Evolutionary conservation across 2,113 vertebrate species (phyloP).

Genomic region (Serinus canaria): DNA sequence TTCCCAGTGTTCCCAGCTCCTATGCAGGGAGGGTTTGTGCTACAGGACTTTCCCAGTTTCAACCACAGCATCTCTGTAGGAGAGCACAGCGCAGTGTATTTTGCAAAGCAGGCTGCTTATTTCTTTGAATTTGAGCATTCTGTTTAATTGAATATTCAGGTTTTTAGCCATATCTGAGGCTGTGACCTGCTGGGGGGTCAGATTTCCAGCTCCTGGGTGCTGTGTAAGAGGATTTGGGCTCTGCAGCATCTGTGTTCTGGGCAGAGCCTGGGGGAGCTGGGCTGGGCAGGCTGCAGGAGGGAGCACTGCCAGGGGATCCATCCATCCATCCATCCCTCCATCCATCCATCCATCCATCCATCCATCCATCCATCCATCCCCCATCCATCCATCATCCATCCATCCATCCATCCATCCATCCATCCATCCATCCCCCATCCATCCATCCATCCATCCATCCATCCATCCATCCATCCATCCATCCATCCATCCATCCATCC

Average conservation of each 20-base stretch:
- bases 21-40: not conserved
- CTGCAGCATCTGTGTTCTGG: not conserved
- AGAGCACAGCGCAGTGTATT: not conserved
- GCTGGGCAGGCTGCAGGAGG: not conserved
- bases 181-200: not conserved
- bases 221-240: rapidly evolving
- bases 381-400: no score
- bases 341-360: no score
- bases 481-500: no score
- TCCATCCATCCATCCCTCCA: no score
- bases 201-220: not conserved
- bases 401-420: no score
- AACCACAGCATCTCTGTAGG: not conserved
- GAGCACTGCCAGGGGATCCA: not conserved
- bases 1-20: not conserved
- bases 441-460: no score
- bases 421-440: no score
- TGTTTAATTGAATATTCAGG: not conserved
- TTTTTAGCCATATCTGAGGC: not conserved
- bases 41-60: not conserved
- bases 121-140: not conserved
- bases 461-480: no score
- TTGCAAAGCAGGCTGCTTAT: not conserved
- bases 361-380: no score
- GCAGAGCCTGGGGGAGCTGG: not conserved